Conservation (phyloP, 2,797 vertebrate species). For the Enteromius mattozi region DNA sequence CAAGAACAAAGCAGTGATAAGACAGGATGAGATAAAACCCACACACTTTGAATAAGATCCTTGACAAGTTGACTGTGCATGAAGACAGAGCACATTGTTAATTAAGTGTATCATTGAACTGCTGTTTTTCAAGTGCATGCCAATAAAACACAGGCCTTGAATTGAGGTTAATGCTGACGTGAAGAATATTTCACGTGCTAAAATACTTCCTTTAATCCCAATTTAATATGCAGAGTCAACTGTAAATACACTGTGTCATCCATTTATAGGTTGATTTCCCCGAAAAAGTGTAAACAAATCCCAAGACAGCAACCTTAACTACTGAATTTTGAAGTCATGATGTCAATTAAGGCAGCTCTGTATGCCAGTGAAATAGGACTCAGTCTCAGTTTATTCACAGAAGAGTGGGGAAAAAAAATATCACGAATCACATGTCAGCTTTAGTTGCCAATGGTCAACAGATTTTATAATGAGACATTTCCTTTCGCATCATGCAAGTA, state of each 20-base stretch:
- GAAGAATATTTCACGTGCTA: background rate
- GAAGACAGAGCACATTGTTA: background rate
- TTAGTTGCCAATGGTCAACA: background rate
- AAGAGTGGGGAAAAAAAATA: background rate
- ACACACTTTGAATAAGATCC: background rate
- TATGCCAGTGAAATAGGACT: background rate
- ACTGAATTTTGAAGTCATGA: background rate
- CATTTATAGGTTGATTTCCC: conserved; percentile 8
- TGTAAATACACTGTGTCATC: background rate
- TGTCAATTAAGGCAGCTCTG: background rate
- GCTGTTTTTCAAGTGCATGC: background rate
- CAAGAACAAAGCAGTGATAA: background rate
- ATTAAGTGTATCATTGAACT: conserved; percentile 1
- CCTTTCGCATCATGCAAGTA: background rate
- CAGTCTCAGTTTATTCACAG: background rate
- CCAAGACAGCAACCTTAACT: background rate
- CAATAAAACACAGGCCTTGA: conserved; percentile 6
- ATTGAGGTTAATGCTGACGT: background rate
- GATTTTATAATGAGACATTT: background rate
- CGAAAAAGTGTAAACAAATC: conserved; percentile 12
- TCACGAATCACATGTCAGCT: conserved; percentile 6
- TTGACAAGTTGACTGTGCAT: background rate
- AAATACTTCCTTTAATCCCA: background rate
- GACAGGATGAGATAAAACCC: background rate
- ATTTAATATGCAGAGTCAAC: background rate